Percentiles rank a stretch among this genome's conserved stretches.
Evolutionary conservation across 2,113 vertebrate genomes (phyloP).

Genomic region (Gobio gobio): DNA sequence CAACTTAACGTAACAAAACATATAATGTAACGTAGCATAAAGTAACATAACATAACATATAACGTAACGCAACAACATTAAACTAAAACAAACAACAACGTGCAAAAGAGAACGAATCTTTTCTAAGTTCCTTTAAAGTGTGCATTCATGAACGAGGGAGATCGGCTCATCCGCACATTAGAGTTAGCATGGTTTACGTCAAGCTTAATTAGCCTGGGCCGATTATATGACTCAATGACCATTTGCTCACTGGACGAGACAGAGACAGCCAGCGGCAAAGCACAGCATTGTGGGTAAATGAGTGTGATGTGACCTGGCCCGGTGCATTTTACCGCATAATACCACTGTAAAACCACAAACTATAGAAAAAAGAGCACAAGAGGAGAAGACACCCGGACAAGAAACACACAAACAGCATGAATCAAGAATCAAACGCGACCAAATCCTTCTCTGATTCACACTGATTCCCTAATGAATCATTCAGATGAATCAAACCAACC

Average conservation of each 20-base stretch:
- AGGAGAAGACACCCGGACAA: no score
- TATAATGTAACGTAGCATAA: no score
- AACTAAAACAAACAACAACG: not conserved
- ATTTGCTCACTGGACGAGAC: slow-evolving; percentile 75
- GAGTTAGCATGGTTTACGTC: slow-evolving; percentile 61
- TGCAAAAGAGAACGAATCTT: not conserved
- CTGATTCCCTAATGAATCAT: not conserved
- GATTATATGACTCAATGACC: slow-evolving; percentile 79
- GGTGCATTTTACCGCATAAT: no score
- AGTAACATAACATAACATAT: no score
- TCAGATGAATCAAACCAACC: not conserved
- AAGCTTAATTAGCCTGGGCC: slow-evolving; percentile 73
- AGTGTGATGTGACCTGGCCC: slow-evolving; percentile 26
- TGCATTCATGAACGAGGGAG: not conserved
- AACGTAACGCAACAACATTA: no score
- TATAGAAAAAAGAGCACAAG: no score
- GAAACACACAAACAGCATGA: not conserved
- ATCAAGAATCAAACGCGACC: no score
- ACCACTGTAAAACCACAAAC: no score
- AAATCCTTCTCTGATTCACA: not conserved
- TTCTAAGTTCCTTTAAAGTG: not conserved
- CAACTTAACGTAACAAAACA: no score
- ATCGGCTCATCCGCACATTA: not conserved
- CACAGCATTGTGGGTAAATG: slow-evolving; percentile 71
- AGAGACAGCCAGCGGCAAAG: slow-evolving; percentile 70